These are phyloP conservation scores for Enteromius mattozi DNA, from an alignment of 2,797 vertebrate genomes.

Conservation along the genomic window DNA sequence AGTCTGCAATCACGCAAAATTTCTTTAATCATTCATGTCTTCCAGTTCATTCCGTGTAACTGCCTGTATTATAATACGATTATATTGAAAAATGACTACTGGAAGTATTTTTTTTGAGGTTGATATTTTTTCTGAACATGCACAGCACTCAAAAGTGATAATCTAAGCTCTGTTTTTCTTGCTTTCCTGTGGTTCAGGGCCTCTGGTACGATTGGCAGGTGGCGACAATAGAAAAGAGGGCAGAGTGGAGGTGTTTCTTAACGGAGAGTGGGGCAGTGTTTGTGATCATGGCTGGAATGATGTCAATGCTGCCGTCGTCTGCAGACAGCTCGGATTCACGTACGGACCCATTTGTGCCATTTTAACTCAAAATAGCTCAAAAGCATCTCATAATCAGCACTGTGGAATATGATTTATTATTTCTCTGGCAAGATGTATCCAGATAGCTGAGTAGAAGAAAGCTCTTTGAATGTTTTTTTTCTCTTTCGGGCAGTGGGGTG, in stretches of 20 bases:
- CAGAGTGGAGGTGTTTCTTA: constrained; percentile 86
- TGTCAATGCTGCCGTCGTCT: constrained; percentile 86
- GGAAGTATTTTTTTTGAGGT: background rate
- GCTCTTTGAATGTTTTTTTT: background rate
- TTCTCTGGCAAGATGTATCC: background rate
- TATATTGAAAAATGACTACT: background rate
- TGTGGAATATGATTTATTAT: background rate
- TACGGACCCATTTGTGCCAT: constrained; percentile 58
- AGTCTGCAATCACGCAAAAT: background rate
- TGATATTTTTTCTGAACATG: background rate
- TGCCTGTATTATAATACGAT: background rate
- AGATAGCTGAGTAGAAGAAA: background rate
- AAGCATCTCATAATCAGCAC: background rate
- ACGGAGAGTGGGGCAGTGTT: constrained; percentile 89
- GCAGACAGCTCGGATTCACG: constrained; percentile 90
- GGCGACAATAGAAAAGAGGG: constrained; percentile 86
- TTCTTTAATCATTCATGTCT: background rate
- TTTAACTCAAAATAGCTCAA: background rate
- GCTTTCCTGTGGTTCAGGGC: constrained; percentile 68
- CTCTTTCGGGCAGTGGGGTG: constrained; percentile 66
- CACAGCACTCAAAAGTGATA: background rate
- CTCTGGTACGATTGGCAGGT: constrained; percentile 82
- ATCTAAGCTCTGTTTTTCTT: constrained; percentile 4
- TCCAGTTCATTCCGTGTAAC: background rate
- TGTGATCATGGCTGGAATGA: constrained; percentile 89